These are phyloP conservation scores for Stomatorhinus ivindoensis DNA, from an alignment of 2,113 vertebrate genomes.

Conservation along the genomic window DNA sequence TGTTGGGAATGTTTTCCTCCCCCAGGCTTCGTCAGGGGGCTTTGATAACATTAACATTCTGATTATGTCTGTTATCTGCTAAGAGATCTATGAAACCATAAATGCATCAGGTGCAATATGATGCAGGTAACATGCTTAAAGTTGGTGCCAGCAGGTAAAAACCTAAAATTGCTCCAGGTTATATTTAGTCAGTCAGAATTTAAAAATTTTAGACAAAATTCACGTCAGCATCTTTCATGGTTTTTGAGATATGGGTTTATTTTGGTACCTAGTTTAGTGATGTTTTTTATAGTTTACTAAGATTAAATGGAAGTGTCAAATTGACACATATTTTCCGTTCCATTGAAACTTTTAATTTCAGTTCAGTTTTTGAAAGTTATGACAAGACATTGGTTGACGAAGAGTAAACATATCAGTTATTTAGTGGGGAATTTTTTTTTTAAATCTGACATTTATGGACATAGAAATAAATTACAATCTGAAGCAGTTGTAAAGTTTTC, in stretches of 20 bases:
- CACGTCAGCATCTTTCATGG: too few relatives aligned
- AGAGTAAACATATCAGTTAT: background rate
- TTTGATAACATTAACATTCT: background rate
- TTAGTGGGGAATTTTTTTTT: background rate
- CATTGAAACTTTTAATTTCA: background rate
- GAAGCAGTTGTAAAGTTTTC: background rate
- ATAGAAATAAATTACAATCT: background rate
- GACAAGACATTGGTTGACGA: background rate
- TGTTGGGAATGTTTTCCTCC: background rate
- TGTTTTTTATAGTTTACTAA: background rate
- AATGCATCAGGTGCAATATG: background rate
- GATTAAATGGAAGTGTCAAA: background rate
- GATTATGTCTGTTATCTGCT: background rate
- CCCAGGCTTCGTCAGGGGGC: background rate
- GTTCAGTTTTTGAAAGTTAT: background rate
- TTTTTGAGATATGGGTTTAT: background rate
- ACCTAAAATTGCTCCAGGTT: too few relatives aligned
- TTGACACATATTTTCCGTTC: background rate
- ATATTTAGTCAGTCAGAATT: too few relatives aligned
- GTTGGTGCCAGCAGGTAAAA: too few relatives aligned
- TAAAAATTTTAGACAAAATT: too few relatives aligned
- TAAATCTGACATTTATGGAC: background rate
- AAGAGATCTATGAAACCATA: background rate
- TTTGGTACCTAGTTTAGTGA: background rate
- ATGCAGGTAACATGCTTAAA: background rate